Evolutionary conservation across 2,888 invertebrate genomes (phyloP), one percentile per base, ranked within the genome.

Genomic region (Drosophila tripunctata): DNA sequence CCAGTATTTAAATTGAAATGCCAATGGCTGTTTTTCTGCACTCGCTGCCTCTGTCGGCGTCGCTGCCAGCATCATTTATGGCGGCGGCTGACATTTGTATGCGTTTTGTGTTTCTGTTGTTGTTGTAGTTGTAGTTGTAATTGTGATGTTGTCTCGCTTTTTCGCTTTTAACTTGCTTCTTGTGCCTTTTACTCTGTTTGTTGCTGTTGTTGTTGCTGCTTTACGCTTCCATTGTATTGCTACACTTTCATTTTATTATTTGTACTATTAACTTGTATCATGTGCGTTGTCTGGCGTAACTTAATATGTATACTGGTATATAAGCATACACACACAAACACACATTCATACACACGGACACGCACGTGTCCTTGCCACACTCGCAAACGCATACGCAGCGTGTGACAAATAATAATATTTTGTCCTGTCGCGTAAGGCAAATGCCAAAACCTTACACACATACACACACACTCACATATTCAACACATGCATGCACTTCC

Each of bases 11-110:
- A 64, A 55, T 78, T 68, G 41, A 78, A 75, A 69, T 82, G 67
- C 56, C 78, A 77, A 77, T 75, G 69, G 52, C 38, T 63, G 60
- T 19, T 30, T 58, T 7, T 31, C 31, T 19, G 40, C 36, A 47
- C 47, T 33, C 14, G 19, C 56, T 24, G 40, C 21, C 36, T 12
- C 40, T 50, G 48, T 31, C 8, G 33, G 43, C 68, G 48, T 41
- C 58, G 51, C 54, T 48, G 69, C 45, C 62, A 45, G 54, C 50
- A 44, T 19, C 67, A 41, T 61, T 67, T 58, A 58, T 55, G 54
- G 58, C 61, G 19, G 38, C 41, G 43, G 55, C 62, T 76, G 73
- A 63, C 86, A 82, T 86, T 82, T 77, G 71, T 79, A 79, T 83
- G 83, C 81, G 64, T 43, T 57, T 47, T 47, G 35, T 41, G 60